Evolutionary conservation across 2,888 invertebrate genomes (phyloP).

Genomic region (Julus scandinavius): DNA sequence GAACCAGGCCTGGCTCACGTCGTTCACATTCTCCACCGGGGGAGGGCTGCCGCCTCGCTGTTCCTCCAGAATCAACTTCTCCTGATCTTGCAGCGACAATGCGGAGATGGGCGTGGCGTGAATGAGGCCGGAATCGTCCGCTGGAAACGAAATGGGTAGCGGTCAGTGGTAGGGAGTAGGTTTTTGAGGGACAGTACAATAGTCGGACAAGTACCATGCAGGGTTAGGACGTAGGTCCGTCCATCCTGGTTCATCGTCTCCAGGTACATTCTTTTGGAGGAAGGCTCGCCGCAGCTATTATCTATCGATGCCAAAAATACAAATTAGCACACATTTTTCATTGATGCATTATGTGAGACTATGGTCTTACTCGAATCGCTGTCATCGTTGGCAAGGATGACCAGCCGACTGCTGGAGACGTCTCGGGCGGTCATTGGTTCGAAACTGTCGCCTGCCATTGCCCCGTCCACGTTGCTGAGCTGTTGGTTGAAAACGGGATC

Average conservation of each 20-base stretch:
- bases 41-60: neutral
- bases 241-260: constrained; percentile 50
- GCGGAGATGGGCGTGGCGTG: constrained; percentile 41
- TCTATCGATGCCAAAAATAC: neutral
- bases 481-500: neutral
- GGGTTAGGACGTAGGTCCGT: constrained; percentile 55
- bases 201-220: constrained; percentile 47
- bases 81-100: neutral
- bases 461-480: neutral
- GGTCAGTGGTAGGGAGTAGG: neutral
- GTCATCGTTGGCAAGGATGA: constrained; percentile 47
- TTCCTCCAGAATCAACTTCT: neutral
- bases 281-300: constrained; percentile 7
- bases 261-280: constrained; percentile 48
- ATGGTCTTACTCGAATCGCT: constrained; percentile 26
- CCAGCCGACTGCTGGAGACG: neutral
- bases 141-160: neutral
- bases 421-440: neutral
- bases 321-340: too few relatives aligned
- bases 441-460: neutral
- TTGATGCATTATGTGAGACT: neutral
- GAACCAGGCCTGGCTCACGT: constrained; percentile 67
- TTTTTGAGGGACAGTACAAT: neutral
- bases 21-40: constrained; percentile 50
- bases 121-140: constrained; percentile 48